phyloP scores from a whole-genome alignment of 2,797 vertebrate genomes.

The Hippocampus kuda region DNA sequence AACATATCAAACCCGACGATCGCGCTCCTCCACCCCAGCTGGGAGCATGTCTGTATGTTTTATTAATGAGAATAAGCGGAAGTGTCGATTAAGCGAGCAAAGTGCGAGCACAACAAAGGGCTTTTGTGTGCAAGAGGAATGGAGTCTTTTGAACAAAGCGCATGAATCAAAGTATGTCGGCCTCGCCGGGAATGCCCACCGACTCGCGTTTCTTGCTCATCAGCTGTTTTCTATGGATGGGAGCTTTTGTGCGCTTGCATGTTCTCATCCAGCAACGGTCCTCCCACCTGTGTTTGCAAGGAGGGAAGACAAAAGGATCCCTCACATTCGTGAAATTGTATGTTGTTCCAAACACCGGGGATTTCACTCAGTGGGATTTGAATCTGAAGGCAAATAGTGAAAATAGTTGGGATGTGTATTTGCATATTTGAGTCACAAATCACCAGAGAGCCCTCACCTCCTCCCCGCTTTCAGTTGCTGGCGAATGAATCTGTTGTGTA shows the following conservation, averaged over 20 bases:
- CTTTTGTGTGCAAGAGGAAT: slow-evolving; percentile 23
- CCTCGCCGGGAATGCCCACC: slow-evolving; percentile 45
- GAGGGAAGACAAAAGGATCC: slow-evolving; percentile 2
- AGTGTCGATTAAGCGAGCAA: slow-evolving; percentile 27
- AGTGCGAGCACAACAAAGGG: slow-evolving; percentile 27
- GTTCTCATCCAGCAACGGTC: slow-evolving; percentile 21
- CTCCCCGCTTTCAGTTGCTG: slow-evolving; percentile 22
- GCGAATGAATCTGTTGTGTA: slow-evolving; percentile 55
- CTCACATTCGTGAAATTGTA: not conserved
- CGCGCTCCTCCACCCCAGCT: slow-evolving; percentile 13
- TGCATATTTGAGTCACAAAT: slow-evolving; percentile 24
- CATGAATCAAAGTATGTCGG: slow-evolving; percentile 35
- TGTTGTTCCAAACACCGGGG: not conserved
- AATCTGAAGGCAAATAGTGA: slow-evolving; percentile 25
- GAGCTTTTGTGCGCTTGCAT: slow-evolving; percentile 34
- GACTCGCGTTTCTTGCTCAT: slow-evolving; percentile 19
- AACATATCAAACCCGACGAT: slow-evolving; percentile 25
- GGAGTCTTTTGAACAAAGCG: slow-evolving; percentile 15
- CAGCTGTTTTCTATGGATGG: slow-evolving; percentile 7
- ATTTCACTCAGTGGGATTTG: slow-evolving; percentile 17
- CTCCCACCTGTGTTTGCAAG: slow-evolving; percentile 3
- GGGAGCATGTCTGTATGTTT: slow-evolving; percentile 46
- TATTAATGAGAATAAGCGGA: slow-evolving; percentile 55
- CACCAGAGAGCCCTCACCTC: not conserved
- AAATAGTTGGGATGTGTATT: slow-evolving; percentile 29